Base-by-base conservation (phyloP, 2,113 vertebrate species). In the Phalacrocorax brasilianus region DNA sequence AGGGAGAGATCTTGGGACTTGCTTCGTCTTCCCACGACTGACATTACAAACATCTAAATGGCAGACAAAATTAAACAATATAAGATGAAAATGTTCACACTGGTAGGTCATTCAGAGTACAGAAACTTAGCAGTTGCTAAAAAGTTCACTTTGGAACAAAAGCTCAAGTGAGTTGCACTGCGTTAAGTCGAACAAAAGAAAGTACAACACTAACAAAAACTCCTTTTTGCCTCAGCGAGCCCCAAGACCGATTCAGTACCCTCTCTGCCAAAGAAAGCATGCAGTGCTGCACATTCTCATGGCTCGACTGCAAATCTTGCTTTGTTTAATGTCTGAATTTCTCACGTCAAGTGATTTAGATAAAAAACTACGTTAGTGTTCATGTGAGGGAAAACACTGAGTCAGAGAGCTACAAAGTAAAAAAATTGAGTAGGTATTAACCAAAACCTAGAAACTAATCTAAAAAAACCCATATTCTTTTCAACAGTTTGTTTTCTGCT, bases 281-380 rank as follows among this genome's bases (percentile, higher is more conserved):
- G 2, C 63, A 94, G 72, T 21, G 56, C 80, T 81, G 73, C 83
- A 86, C 63, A 38, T 53, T 94, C 93, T 82, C 74, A 88, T 2
- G 0, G 45, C 74, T 76, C 7, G 0, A 55, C 81, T 68, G 89
- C 66, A 85, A 86, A 78, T 75, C 93, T 45, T 32, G 75, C 52
- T 71, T 92, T 93, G 81, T 91, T 96, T 44, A 65, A 91, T 0
- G 4, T 35, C 65, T 87, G 86, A 65, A 1, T 73, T 91, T 93
- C 91, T 81, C 88, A 84, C 68, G 72, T 93, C 91, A 91, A 93
- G 49, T 53, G 79, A 95, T 68, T 95, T 65, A 38, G 45, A 96
- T 83, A 83, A 93, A 93, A 90, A 84, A 32, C 82, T 71, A 44
- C 30, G 12, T 50, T 62, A 85, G 52, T 4, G 18, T 63, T 70